A percentile compares a stretch with the other conserved stretches of the same genome.
phyloP scores from a whole-genome alignment of 2,797 vertebrate species.

The Lateolabrax maculatus region DNA sequence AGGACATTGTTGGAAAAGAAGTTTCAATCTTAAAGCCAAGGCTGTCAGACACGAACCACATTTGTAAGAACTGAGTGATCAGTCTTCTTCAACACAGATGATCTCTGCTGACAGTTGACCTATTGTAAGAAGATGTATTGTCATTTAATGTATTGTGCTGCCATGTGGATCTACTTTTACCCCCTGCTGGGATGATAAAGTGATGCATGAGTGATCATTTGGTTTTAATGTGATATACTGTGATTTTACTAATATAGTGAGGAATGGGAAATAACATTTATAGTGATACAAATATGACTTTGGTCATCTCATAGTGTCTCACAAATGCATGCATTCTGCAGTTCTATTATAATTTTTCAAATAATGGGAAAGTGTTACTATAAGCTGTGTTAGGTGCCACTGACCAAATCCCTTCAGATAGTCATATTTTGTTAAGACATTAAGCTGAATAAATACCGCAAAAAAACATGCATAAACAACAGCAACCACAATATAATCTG shows the following conservation, averaged over 20 bases:
- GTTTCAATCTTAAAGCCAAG: neutral
- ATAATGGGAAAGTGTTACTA: too few species aligned
- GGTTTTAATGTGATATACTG: neutral
- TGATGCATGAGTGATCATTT: neutral
- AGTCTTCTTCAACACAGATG: neutral
- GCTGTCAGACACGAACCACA: neutral
- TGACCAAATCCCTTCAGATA: neutral
- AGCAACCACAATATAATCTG: neutral
- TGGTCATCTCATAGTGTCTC: neutral
- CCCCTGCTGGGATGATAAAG: neutral
- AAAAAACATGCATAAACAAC: neutral
- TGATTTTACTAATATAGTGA: neutral
- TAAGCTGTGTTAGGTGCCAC: neutral
- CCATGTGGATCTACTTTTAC: neutral
- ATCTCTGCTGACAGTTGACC: conserved; percentile 47
- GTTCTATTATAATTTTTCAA: too few species aligned
- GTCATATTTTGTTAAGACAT: neutral
- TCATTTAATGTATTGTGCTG: too few species aligned
- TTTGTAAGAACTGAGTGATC: conserved; percentile 2
- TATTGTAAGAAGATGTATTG: too few species aligned
- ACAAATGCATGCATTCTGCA: neutral
- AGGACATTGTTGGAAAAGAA: neutral
- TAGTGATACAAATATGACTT: too few species aligned
- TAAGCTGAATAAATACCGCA: neutral
- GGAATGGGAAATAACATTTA: neutral